Base-by-base conservation (phyloP, 2,797 vertebrate species). In the Galaxias olidus region DNA sequence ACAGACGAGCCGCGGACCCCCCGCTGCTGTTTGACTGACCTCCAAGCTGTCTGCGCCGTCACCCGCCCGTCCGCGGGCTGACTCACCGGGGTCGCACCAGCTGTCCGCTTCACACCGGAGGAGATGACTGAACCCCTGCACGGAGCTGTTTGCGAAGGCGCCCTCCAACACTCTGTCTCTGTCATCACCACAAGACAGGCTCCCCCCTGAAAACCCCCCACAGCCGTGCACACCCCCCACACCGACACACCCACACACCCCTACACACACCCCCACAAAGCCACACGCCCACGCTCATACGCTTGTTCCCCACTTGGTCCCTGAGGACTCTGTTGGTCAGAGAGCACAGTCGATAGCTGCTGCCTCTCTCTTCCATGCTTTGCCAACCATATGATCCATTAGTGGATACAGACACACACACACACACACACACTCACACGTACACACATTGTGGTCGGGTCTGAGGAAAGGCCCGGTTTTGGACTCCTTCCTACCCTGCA, bases 361-460 rank as follows among this genome's bases (percentile, higher is more conserved):
- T 73, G 71, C 74, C 73, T 68, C 69, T 82, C 78, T 63, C 65
- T 85, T 81, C 82, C 81, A 89, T 9, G 89, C 90, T 93, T 91
- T 91, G 83, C 84, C 86, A 81, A 90, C 91, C 90, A 78, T 88
- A 84, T 90, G 86, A 92, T 90, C 83, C 76, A 82, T 69, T 88
- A 75, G 74, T 71, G 74, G 73, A 51, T 53, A 63, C 45, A 63
- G 47, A 68, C 54, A 55, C 58, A 66, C 62, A 50, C 52, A 62
- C 55, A 53, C 65, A 55, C 48, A 62, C 62, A 62, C 70, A 51
- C 60, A 40, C 53, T 73, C 53, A 82, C 68, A 74, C 64, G 67
- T 53, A 61, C 65, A 74, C 54, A 46, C 72, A 80, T 40, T 41
- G 9, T 58, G 42, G 41, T 44, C 4, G 10, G 17, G 49, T 10